Evolutionary conservation across 1,140 invertebrate genomes (phyloP), one percentile per base, ranked within the genome.

Genomic region (Bombus waltoni): DNA sequence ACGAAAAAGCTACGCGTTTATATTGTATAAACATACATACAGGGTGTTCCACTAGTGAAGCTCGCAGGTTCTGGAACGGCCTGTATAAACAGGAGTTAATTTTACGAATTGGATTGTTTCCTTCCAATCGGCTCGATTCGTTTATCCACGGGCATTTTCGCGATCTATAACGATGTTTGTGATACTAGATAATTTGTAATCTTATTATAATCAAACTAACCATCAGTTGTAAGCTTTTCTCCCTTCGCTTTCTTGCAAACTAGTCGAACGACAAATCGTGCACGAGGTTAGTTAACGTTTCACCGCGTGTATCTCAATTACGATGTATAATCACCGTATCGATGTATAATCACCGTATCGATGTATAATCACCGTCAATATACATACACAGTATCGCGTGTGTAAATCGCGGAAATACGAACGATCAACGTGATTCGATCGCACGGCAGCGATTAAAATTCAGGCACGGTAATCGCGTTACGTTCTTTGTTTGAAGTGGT

Each of bases 71-170:
- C 1, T 53, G 47, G 47, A 22, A 53, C 47, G 18, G 6, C 18
- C 18, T 53, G 47, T 53, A 53, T 53, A 53, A 53, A 1, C 47
- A 53, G 47, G 18, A 53, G 25, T 71, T 71, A 4, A 44, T 73
- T 59, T 40, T 11, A 59, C 40, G 38, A 40, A 59, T 59, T 40
- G 13, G 35, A 28, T 57, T 59, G 18, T 38, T 53, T 25, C 44
- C 44, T 75, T 44, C 73, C n/a, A 53, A 32, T 75, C 40, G 44
- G 35, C 42, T 75, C 71, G 71, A 75, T 75, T 75, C n/a, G 44
- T 75, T 75, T 73, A 76, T 59, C 53, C 53, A 57, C 22, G 53
- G 53, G 74, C 47, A 76, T 59, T 59, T 59, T 38, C 53, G 35
- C 53, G 38, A 62, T 77, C 15, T 42, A 42, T 62, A 62, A 40